phyloP scores from a whole-genome alignment of 2,113 vertebrate species.

The Addax nasomaculatus region DNA sequence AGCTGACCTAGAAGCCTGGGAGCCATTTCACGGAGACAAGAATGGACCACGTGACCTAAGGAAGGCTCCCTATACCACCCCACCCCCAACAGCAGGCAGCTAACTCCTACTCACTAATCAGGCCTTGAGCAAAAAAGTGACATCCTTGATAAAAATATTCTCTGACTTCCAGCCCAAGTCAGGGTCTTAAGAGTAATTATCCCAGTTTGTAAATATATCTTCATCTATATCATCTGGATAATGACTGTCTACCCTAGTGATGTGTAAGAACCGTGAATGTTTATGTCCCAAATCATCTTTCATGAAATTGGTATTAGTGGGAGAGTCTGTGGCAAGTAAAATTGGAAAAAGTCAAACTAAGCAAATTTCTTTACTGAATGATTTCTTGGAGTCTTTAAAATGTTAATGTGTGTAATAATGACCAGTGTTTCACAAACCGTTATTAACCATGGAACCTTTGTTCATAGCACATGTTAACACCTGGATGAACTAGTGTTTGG shows the following conservation, averaged over 20 bases:
- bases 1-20: not conserved
- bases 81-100: not conserved
- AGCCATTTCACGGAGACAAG: not conserved
- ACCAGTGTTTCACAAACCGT: not conserved
- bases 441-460: not conserved
- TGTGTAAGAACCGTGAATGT: not conserved
- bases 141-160: not conserved
- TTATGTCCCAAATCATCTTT: not conserved
- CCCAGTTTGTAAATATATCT: not conserved
- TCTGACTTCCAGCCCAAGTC: not conserved
- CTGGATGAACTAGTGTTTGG: not conserved
- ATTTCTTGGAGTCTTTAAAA: not conserved
- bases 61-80: not conserved
- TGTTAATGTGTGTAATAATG: not conserved
- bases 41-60: not conserved
- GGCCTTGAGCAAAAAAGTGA: not conserved
- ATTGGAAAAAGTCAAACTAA: not conserved
- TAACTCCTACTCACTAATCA: not conserved
- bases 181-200: not conserved
- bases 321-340: not conserved
- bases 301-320: not conserved
- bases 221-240: not conserved
- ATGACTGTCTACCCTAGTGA: not conserved
- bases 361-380: not conserved
- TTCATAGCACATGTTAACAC: not conserved